phyloP scores from a whole-genome alignment of 2,888 invertebrate species.

The Drosophila stalkeri region DNA sequence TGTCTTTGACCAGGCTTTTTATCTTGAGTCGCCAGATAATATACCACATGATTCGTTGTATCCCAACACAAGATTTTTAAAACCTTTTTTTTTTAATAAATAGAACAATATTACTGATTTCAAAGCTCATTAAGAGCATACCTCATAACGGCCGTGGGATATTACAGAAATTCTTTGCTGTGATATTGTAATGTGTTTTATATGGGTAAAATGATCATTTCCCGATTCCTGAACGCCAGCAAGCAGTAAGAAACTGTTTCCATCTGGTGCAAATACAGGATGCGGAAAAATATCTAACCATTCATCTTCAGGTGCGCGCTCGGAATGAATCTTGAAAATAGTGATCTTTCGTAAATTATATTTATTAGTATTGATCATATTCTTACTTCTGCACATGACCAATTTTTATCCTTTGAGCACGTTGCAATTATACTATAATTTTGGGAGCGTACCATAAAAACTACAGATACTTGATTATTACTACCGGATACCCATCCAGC shows the following conservation, averaged over 20 bases:
- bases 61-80: constrained; percentile 93
- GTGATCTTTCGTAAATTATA: background rate
- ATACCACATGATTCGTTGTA: constrained; percentile 92
- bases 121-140: constrained; percentile 81
- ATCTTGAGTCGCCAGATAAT: constrained; percentile 91
- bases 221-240: constrained; percentile 94
- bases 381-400: constrained; percentile 93
- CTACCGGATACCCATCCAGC: constrained; percentile 94
- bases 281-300: constrained; percentile 95
- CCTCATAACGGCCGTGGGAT: constrained; percentile 94
- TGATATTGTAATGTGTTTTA: constrained; percentile 93
- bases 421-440: constrained; percentile 95
- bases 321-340: constrained; percentile 89
- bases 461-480: constrained; percentile 92
- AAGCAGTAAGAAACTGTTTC: constrained; percentile 92
- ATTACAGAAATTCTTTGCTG: constrained; percentile 93
- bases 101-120: background rate
- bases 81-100: constrained; percentile 63
- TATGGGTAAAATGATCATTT: constrained; percentile 94
- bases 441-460: constrained; percentile 97
- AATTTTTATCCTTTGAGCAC: constrained; percentile 91
- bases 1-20: constrained; percentile 94
- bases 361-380: background rate
- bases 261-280: constrained; percentile 93
- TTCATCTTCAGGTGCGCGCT: constrained; percentile 92